A percentile compares a stretch with the other conserved stretches of the same genome.
Conservation (phyloP, 2,888 invertebrate genomes). For the Cataglyphis altisquamis region DNA sequence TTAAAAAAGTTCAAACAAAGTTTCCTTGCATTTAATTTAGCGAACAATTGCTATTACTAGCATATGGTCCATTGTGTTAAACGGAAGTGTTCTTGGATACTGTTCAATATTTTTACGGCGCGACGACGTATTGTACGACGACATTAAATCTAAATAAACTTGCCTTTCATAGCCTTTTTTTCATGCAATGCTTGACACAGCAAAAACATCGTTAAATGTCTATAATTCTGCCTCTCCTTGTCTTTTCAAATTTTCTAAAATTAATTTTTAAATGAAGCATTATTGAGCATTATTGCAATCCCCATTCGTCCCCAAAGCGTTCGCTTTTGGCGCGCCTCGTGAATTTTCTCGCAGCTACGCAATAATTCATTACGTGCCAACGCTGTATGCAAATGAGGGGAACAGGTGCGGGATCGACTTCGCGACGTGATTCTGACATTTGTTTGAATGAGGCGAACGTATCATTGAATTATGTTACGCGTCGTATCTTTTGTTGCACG, state of each 20-base stretch:
- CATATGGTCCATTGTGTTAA: not conserved
- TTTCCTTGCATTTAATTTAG: not conserved
- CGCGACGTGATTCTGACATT: slow-evolving; percentile 38
- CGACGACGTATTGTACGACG: not conserved
- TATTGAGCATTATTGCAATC: not conserved
- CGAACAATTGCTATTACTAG: slow-evolving; percentile 3
- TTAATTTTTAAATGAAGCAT: not conserved
- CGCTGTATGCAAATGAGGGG: not conserved
- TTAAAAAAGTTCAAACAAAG: not conserved
- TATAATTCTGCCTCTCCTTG: not conserved
- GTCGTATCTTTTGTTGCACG: not conserved
- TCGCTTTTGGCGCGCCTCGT: not conserved
- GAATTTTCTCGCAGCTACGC: slow-evolving; percentile 41
- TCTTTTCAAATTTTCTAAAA: not conserved
- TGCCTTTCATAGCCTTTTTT: slow-evolving; percentile 4
- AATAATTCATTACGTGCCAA: slow-evolving; percentile 64
- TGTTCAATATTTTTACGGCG: slow-evolving; percentile 21
- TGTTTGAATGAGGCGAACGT: slow-evolving; percentile 32
- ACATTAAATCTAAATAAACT: not conserved
- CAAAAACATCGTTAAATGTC: not conserved
- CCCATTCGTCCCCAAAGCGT: not conserved
- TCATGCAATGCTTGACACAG: not conserved
- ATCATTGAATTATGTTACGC: not conserved
- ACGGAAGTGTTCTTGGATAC: slow-evolving; percentile 10
- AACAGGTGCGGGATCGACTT: not conserved